Conservation (phyloP, 2,888 invertebrate genomes). For the Hyposoter dolosus region DNA sequence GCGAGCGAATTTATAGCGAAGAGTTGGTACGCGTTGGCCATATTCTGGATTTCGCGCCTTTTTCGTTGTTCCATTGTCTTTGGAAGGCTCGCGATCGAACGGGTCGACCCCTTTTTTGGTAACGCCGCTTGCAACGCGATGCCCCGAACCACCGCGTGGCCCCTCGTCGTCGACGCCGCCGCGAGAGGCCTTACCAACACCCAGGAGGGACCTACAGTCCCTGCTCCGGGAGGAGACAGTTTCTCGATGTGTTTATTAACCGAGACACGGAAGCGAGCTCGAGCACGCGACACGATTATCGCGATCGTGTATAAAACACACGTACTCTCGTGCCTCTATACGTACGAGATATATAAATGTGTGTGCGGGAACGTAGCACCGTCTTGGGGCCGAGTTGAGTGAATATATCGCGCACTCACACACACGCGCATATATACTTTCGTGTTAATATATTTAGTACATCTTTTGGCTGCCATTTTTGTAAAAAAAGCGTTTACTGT, state of each 20-base stretch:
- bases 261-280: constrained; percentile 69
- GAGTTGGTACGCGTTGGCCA: constrained; percentile 63
- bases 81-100: constrained; percentile 34
- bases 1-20: constrained; percentile 62
- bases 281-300: constrained; percentile 71
- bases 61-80: constrained; percentile 73
- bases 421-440: neutral
- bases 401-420: constrained; percentile 3
- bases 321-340: constrained; percentile 41
- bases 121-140: constrained; percentile 30
- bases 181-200: neutral
- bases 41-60: constrained; percentile 80
- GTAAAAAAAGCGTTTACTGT: constrained; percentile 45
- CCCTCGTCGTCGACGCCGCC: neutral
- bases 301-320: constrained; percentile 66
- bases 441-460: constrained; percentile 29
- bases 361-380: constrained; percentile 14
- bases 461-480: constrained; percentile 58
- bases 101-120: constrained; percentile 65
- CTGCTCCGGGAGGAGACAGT: constrained; percentile 48
- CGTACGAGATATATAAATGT: neutral
- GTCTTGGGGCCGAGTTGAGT: constrained; percentile 15
- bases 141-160: neutral
- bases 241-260: constrained; percentile 70
- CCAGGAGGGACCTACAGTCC: constrained; percentile 18